A percentile compares a stretch with the other conserved stretches of the same genome.
These are phyloP conservation scores for Boloria selene DNA, from an alignment of 2,888 invertebrate genomes.

Conservation along the genomic window DNA sequence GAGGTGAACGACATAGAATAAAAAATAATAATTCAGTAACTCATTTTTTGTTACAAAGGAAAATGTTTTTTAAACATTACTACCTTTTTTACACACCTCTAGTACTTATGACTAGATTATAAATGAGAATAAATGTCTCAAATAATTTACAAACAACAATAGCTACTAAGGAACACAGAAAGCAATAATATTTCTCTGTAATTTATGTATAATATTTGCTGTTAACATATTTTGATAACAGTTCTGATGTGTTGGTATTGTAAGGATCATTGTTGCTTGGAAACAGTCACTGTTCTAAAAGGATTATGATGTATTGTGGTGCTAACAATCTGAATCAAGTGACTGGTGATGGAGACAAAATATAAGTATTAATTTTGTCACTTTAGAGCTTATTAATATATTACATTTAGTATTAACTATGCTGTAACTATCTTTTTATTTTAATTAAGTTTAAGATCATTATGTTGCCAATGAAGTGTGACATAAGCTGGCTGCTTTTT, in stretches of 20 bases:
- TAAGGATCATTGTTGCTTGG: conserved; percentile 37
- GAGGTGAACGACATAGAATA: background rate
- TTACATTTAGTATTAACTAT: conserved; percentile 69
- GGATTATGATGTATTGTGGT: conserved; percentile 68
- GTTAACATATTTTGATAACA: conserved; percentile 38
- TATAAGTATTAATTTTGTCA: conserved; percentile 75
- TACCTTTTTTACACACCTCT: conserved; percentile 4
- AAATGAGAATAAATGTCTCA: conserved; percentile 36
- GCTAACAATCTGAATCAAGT: conserved; percentile 72
- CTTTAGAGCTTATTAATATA: conserved; percentile 82
- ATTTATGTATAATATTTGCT: conserved; percentile 32
- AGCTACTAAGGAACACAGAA: conserved; percentile 44
- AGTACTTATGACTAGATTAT: conserved; percentile 9
- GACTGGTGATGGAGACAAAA: conserved; percentile 70
- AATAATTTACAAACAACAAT: conserved; percentile 36
- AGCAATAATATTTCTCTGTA: conserved; percentile 57
- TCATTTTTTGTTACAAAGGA: background rate
- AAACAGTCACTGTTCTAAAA: conserved; percentile 59
- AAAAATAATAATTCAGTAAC: background rate
- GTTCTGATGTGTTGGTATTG: conserved; percentile 37
- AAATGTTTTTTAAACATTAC: background rate
- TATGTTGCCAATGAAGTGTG: conserved; percentile 56
- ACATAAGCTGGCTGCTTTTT: conserved; percentile 50
- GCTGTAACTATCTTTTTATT: conserved; percentile 76
- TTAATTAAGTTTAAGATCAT: conserved; percentile 68